Evolutionary conservation across 2,113 vertebrate species (phyloP), one percentile per base, ranked within the genome.

Genomic region (Mesocricetus auratus): DNA sequence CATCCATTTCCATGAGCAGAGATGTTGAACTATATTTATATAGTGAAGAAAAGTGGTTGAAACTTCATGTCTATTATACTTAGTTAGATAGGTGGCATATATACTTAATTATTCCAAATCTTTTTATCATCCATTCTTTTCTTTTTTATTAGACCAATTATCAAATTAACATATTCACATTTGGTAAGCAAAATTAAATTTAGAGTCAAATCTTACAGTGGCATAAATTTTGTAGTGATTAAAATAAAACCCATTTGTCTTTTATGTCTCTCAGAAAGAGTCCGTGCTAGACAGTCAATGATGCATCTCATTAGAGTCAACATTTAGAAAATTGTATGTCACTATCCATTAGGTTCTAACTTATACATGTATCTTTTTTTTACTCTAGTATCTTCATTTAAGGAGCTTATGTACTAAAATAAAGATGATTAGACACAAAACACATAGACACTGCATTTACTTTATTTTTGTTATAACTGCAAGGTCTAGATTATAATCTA

Each of bases 241-340:
- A 73, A 87, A 45, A 53, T 68, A 12, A 88, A 94, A 92, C 7
- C 7, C 17, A 68, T 47, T 66, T 88, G 53, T 78, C 47, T 50
- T 78, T 94, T 90, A 31, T 88, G 21, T 15, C n/a, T 94, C 47
- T 90, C 11, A 87, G 42, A 81, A 22, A 96, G 58, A 91, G 19
- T 85, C 24, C 21, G 16, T 47, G 4, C 16, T 89, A 71, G 78
- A 89, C 9, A 60, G 93, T 73, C 90, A 94, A n/a, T 81, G 58
- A 79, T 50, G 10, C 39, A 58, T 81, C 10, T 60, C 2, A 68
- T 83, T 81, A 77, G 0, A 89, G 31, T 71, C 83, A 96, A 81
- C 9, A 53, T 86, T 93, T 89, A 47, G n/a, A 94, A 93, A 74
- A 89, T 85, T 81, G 39, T 1, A 33, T 81, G 29, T 21, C 19